phyloP scores from a whole-genome alignment of 2,113 vertebrate species.

The Laticauda laticaudata region DNA sequence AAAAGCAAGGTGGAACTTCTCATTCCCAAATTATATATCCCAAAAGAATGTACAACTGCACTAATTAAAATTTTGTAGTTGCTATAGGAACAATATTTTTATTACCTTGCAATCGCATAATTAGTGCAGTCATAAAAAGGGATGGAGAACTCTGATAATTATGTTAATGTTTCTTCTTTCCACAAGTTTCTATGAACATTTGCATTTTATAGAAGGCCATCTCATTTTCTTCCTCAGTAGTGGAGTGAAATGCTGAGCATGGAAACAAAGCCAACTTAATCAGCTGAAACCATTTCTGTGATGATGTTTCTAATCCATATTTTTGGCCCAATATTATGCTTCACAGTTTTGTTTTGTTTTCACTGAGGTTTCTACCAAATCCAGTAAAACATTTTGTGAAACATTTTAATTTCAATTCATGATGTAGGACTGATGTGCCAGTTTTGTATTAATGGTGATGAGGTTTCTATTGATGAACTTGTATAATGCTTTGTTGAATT shows the following conservation, averaged over 20 bases:
- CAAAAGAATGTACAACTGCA: background rate
- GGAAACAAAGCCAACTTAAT: background rate
- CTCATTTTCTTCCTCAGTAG: background rate
- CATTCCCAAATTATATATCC: background rate
- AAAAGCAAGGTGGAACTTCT: background rate
- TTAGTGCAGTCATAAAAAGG: background rate
- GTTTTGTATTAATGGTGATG: background rate
- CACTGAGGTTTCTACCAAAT: background rate
- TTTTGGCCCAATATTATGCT: background rate
- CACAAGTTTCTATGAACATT: background rate
- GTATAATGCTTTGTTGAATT: background rate
- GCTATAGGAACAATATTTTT: background rate
- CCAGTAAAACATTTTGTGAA: background rate
- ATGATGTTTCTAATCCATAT: background rate
- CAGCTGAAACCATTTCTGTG: conserved; percentile 6
- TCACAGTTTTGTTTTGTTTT: background rate
- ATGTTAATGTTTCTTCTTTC: background rate
- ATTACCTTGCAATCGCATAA: background rate
- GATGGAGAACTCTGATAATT: background rate
- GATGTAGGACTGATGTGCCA: background rate
- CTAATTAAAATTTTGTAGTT: conserved; percentile 9
- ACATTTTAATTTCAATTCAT: background rate
- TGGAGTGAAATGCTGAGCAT: rapidly evolving
- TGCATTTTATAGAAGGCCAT: background rate
- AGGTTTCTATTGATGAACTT: background rate